Conservation (phyloP, 2,113 vertebrate species). For the Maylandia zebra region DNA sequence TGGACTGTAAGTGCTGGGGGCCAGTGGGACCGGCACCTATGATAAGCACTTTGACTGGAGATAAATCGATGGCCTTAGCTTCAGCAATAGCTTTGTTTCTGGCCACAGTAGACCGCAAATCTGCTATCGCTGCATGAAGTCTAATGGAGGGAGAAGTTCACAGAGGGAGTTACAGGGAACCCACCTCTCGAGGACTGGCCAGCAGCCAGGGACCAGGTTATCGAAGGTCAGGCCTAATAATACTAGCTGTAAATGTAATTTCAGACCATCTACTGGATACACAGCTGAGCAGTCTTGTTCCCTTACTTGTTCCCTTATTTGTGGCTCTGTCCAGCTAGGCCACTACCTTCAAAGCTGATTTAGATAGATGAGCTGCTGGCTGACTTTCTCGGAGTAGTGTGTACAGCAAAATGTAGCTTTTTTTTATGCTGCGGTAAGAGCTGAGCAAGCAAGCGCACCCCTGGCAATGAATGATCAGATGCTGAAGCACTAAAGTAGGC, state of each 20-base stretch:
- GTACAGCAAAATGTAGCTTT: not conserved
- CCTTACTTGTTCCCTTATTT: not conserved
- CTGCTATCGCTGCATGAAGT: slow-evolving; percentile 31
- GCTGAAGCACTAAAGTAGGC: not conserved
- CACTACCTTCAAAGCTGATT: not conserved
- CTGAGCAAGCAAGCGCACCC: not conserved
- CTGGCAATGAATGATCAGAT: not conserved
- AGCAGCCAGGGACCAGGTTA: not conserved
- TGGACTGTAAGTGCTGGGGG: slow-evolving; percentile 50
- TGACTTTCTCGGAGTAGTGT: not conserved
- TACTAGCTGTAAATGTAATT: not conserved
- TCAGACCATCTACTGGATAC: not conserved
- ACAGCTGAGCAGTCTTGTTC: not conserved
- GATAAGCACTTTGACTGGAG: slow-evolving; percentile 63
- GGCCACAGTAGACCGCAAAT: slow-evolving; percentile 12
- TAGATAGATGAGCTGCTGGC: not conserved
- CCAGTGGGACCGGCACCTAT: slow-evolving; percentile 31
- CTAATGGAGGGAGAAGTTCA: slow-evolving; percentile 13
- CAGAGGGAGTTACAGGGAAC: not conserved
- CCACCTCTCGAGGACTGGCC: not conserved
- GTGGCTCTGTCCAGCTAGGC: not conserved
- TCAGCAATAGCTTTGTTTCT: not conserved
- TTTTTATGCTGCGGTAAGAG: not conserved
- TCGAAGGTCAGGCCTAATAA: slow-evolving; percentile 7
- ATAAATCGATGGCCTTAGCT: slow-evolving; percentile 37